Conservation (phyloP, 1,140 invertebrate species). For the Episyrphus balteatus region DNA sequence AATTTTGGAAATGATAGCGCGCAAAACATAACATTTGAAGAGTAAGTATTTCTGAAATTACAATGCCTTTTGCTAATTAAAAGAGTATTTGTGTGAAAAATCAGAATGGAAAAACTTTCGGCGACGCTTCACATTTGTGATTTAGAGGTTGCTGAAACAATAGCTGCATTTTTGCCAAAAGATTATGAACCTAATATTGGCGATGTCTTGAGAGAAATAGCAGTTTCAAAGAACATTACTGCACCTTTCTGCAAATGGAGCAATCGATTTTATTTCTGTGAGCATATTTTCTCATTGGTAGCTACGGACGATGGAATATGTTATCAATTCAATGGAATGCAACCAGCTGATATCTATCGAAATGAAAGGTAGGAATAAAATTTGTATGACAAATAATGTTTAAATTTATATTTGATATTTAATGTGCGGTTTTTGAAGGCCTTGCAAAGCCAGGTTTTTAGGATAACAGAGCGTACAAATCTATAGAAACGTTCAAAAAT, state of each 20-base stretch:
- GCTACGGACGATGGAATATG: constrained; percentile 59
- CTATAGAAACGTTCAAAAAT: too few relatives aligned
- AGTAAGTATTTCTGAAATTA: constrained; percentile 13
- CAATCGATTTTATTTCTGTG: constrained; percentile 34
- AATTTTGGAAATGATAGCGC: constrained; percentile 5
- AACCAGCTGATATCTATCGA: constrained; percentile 39
- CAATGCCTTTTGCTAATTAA: not conserved
- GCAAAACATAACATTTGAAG: constrained; percentile 17
- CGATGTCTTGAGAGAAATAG: constrained; percentile 22
- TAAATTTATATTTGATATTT: too few relatives aligned
- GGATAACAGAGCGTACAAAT: too few relatives aligned
- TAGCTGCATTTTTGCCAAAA: constrained; percentile 16
- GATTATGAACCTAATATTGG: constrained; percentile 2
- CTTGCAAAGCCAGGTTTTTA: too few relatives aligned
- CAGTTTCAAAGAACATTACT: constrained; percentile 23
- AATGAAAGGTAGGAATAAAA: constrained; percentile 10
- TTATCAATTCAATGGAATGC: constrained; percentile 57
- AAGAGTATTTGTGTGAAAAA: not conserved
- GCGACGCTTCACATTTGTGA: constrained; percentile 32
- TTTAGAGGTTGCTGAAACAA: constrained; percentile 17
- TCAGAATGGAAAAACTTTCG: constrained; percentile 17
- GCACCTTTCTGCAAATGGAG: constrained; percentile 42
- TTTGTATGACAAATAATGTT: too few relatives aligned
- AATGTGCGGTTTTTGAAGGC: too few relatives aligned
- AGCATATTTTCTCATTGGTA: constrained; percentile 33